Conservation (phyloP, 2,888 invertebrate species). For the Amphipyra tragopoginis region DNA sequence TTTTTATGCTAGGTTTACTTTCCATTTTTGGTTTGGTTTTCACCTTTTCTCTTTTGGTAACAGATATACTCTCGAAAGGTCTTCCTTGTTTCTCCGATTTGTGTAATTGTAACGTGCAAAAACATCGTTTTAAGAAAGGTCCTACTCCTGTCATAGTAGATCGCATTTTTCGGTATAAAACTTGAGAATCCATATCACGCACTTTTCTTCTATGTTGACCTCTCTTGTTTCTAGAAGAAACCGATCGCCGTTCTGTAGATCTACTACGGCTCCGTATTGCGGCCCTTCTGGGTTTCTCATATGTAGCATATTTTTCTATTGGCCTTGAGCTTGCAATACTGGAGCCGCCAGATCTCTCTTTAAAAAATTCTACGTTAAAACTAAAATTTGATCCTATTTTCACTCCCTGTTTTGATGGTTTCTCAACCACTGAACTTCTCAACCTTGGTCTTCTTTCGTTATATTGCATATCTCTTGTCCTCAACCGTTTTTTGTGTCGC, state of each 20-base stretch:
- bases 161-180: slow-evolving; percentile 40
- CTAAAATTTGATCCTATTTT: slow-evolving; percentile 65
- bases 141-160: slow-evolving; percentile 50
- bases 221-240: slow-evolving; percentile 28
- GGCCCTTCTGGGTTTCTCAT: slow-evolving; percentile 21
- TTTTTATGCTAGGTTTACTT: too few relatives aligned
- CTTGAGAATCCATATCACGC: slow-evolving; percentile 56
- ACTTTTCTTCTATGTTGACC: slow-evolving; percentile 31
- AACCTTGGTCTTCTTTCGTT: slow-evolving; percentile 19
- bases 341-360: slow-evolving; percentile 44
- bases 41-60: slow-evolving; percentile 27
- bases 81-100: slow-evolving; percentile 13
- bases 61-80: slow-evolving; percentile 16
- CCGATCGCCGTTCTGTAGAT: slow-evolving; percentile 17
- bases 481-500: slow-evolving; percentile 13
- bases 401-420: slow-evolving; percentile 55
- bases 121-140: slow-evolving; percentile 65
- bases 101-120: slow-evolving; percentile 66
- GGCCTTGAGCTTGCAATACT: slow-evolving; percentile 11
- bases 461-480: slow-evolving; percentile 12
- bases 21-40: slow-evolving; percentile 25
- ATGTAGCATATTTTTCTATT: slow-evolving; percentile 10
- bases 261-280: too few relatives aligned
- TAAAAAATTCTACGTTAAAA: slow-evolving; percentile 66
- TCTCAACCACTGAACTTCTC: slow-evolving; percentile 14